Evolutionary conservation across 2,797 vertebrate genomes (phyloP), one percentile per base, ranked within the genome.

Genomic region (Botia kubotai): DNA sequence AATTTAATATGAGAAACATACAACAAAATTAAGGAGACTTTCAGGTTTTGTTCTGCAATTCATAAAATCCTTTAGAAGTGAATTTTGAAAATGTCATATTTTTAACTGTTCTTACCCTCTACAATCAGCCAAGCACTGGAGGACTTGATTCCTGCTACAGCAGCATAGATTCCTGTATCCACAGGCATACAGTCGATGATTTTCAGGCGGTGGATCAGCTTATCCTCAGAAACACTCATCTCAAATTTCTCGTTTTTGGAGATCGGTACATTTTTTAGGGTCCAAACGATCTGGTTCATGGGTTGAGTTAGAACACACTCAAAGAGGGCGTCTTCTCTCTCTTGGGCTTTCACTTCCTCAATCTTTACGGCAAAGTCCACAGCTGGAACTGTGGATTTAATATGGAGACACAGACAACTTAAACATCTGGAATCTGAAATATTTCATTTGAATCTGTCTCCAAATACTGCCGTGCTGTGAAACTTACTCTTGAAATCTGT

Each of bases 101-200:
- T 16, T 36, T 8, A 46, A 46, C 29, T 71, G 5, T 72, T 77
- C 83, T 92, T 95, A 98, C 97, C 87, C 88, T 96, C 95, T 36
- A 98, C 94, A 14, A 96, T 66, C 16, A 98, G 95, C 95, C 95
- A 97, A 85, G 95, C 94, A 1, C 94, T 96, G 77, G 95, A 96
- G 23, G 93, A 90, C 11, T 95, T 94, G 71, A 95, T 94, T 48
- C 96, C 96, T 0, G 90, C 92, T 60, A 93, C 88, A 1, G 96
- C 94, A 0, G 95, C 91, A 72, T 97, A 98, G 88, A 96, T 95
- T 16, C 97, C 97, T 0, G 73, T 91, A 76, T 98, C 97, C 80
- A 96, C 85, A 74, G 92, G 87, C 73, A 71, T 58, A 50, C 90
- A 92, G 0, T 94, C 94, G 29, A 87, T 93, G 75, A 98, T 89